These are phyloP conservation scores for Galendromus occidentalis DNA, from an alignment of 1,140 invertebrate genomes.

Conservation along the genomic window DNA sequence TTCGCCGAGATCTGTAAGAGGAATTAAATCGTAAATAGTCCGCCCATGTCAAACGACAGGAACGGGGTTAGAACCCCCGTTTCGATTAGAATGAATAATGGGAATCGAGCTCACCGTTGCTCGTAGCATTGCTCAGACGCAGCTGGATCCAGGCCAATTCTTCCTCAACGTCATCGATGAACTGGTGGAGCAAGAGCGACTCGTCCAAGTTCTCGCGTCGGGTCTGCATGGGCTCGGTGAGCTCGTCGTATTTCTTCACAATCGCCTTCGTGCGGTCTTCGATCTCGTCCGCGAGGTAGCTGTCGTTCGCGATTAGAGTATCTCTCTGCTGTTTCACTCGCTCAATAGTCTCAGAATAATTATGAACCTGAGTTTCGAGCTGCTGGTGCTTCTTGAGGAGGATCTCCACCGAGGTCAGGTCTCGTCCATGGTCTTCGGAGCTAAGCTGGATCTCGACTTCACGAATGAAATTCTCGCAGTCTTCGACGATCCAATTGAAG, in stretches of 20 bases:
- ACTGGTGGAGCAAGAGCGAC: constrained; percentile 59
- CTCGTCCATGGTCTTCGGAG: constrained; percentile 56
- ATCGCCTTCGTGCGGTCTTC: constrained; percentile 43
- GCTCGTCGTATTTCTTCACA: constrained; percentile 36
- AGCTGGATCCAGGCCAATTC: constrained; percentile 51
- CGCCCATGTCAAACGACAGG: neutral
- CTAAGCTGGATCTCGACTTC: constrained; percentile 59
- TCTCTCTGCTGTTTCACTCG: constrained; percentile 51
- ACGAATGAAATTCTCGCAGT: constrained; percentile 72
- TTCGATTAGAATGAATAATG: no score
- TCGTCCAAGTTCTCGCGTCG: constrained; percentile 71
- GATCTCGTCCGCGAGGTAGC: constrained; percentile 68
- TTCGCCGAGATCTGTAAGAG: constrained; percentile 41
- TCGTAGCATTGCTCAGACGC: neutral
- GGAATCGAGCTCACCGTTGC: neutral
- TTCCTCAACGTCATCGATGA: constrained; percentile 61
- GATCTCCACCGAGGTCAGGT: constrained; percentile 57
- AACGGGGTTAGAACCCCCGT: no score
- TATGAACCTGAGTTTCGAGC: constrained; percentile 15
- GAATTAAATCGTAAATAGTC: neutral
- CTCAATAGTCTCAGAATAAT: constrained; percentile 42
- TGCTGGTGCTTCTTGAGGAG: constrained; percentile 41
- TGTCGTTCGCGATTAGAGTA: constrained; percentile 47
- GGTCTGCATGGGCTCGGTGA: constrained; percentile 58
- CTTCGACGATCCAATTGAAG: constrained; percentile 62